phyloP scores from a whole-genome alignment of 1,140 invertebrate species.

The Eubasilissa regina region DNA sequence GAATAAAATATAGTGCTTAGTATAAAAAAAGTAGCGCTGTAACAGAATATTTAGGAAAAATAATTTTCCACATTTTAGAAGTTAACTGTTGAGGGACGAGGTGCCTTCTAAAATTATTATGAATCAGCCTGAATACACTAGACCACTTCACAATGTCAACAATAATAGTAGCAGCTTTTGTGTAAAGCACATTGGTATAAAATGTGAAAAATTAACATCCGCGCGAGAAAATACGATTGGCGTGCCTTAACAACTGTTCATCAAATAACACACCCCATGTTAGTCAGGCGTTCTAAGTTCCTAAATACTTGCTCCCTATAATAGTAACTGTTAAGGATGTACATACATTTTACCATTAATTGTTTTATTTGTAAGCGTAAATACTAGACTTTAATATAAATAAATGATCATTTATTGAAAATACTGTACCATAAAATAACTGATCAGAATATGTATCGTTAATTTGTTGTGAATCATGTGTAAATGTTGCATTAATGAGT shows the following conservation, averaged over 20 bases:
- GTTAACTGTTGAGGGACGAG: constrained; percentile 61
- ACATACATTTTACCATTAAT: constrained; percentile 58
- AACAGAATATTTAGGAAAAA: constrained; percentile 55
- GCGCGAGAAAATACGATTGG: constrained; percentile 30
- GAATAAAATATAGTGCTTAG: constrained; percentile 51
- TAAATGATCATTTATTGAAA: constrained; percentile 45
- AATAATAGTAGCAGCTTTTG: not conserved
- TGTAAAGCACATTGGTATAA: not conserved
- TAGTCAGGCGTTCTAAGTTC: constrained; percentile 60
- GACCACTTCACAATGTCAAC: constrained; percentile 3
- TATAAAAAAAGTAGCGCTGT: constrained; percentile 51
- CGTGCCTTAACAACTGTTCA: constrained; percentile 54
- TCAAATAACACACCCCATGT: constrained; percentile 28
- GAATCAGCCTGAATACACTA: constrained; percentile 57
- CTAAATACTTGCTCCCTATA: constrained; percentile 61
- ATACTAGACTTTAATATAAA: constrained; percentile 45
- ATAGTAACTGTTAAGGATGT: constrained; percentile 60
- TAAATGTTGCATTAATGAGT: constrained; percentile 54
- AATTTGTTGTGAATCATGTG: constrained; percentile 55
- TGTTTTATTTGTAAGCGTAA: constrained; percentile 56
- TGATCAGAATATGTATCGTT: constrained; percentile 31
- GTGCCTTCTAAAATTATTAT: constrained; percentile 59
- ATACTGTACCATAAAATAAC: constrained; percentile 28
- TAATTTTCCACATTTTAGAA: constrained; percentile 60
- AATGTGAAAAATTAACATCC: not conserved